phyloP scores from a whole-genome alignment of 2,797 vertebrate genomes.

The Galaxias olidus region DNA sequence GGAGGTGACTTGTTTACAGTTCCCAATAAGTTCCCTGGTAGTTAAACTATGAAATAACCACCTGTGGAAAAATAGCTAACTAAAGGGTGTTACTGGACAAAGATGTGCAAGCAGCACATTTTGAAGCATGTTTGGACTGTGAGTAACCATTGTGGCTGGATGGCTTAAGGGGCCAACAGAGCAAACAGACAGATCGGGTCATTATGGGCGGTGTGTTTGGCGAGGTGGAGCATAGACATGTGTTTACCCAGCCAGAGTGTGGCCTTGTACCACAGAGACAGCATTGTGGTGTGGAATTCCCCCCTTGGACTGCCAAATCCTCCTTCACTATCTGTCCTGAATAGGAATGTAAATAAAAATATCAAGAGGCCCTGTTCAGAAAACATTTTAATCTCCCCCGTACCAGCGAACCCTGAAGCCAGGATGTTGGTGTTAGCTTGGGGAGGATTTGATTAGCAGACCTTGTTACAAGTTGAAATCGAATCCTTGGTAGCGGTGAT shows the following conservation, averaged over 20 bases:
- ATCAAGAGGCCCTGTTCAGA: slow-evolving; percentile 28
- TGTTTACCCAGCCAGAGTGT: slow-evolving; percentile 18
- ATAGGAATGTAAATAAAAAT: slow-evolving; percentile 40
- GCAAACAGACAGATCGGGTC: slow-evolving; percentile 15
- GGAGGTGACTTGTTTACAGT: no score
- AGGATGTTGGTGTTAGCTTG: slow-evolving; percentile 7
- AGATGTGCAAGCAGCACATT: no score
- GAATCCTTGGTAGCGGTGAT: slow-evolving; percentile 15
- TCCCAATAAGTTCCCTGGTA: no score
- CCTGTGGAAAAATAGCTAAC: no score
- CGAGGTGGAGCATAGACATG: not conserved
- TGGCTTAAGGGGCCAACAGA: slow-evolving; percentile 11
- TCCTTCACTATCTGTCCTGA: slow-evolving; percentile 33
- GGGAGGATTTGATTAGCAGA: slow-evolving; percentile 34
- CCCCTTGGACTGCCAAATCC: slow-evolving; percentile 11
- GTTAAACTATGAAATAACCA: no score
- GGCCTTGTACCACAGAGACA: slow-evolving; percentile 7
- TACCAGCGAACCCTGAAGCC: slow-evolving; percentile 20
- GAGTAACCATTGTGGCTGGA: no score
- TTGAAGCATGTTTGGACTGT: no score
- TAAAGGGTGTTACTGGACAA: no score
- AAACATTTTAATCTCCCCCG: slow-evolving; percentile 27
- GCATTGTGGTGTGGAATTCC: slow-evolving; percentile 14
- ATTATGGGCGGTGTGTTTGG: slow-evolving; percentile 34
- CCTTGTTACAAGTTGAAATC: slow-evolving; percentile 22